Evolutionary conservation across 2,113 vertebrate genomes (phyloP).

Genomic region (Pagrus major): DNA sequence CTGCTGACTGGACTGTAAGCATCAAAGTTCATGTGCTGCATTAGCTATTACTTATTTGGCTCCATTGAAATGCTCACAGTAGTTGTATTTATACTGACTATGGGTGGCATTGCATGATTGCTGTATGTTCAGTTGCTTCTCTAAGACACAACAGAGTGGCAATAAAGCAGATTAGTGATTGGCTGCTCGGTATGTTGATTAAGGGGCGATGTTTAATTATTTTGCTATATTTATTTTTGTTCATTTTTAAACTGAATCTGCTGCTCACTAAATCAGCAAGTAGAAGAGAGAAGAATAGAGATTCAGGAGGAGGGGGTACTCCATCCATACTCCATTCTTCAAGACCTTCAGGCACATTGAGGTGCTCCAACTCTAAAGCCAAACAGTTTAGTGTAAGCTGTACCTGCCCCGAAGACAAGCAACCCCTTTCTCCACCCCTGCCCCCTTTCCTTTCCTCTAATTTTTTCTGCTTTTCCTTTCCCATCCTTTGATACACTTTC

Average conservation of each 20-base stretch:
- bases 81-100: slow-evolving; percentile 62
- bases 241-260: slow-evolving; percentile 16
- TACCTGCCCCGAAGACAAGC: slow-evolving; percentile 77
- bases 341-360: slow-evolving; percentile 72
- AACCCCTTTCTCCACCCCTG: slow-evolving; percentile 58
- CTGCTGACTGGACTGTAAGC: slow-evolving; percentile 81
- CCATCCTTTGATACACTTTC: background rate
- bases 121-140: slow-evolving; percentile 43
- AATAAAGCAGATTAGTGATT: slow-evolving; percentile 34
- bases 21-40: slow-evolving; percentile 82
- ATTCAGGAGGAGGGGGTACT: slow-evolving; percentile 25
- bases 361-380: slow-evolving; percentile 80
- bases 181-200: slow-evolving; percentile 35
- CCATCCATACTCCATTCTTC: slow-evolving; percentile 66
- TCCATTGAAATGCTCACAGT: slow-evolving; percentile 65
- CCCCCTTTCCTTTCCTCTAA: slow-evolving; percentile 27
- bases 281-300: slow-evolving; percentile 35
- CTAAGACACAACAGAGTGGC: slow-evolving; percentile 1
- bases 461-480: slow-evolving; percentile 6
- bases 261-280: slow-evolving; percentile 35
- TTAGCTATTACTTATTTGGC: slow-evolving; percentile 75
- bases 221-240: background rate
- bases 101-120: slow-evolving; percentile 58
- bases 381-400: slow-evolving; percentile 80
- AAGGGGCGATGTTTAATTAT: slow-evolving; percentile 13